Evolutionary conservation across 2,113 vertebrate genomes (phyloP), one percentile per base, ranked within the genome.

Genomic region (Aythya baeri): DNA sequence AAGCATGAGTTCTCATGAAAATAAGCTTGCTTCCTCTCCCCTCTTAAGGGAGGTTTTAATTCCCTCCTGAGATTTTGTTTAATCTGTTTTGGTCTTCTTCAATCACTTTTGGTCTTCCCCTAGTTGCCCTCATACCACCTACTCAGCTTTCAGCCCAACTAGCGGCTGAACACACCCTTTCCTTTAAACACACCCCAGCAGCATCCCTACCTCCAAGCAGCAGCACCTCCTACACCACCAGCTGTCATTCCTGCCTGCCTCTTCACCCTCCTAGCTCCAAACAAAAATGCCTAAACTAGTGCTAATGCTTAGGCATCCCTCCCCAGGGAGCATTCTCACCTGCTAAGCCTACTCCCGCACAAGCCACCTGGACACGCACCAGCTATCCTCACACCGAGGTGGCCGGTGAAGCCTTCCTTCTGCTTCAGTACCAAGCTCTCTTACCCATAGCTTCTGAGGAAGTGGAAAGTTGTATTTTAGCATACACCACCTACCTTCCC

Each of bases 361-460:
- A 83, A 26, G 12, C 21, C 57, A 59, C 10, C 5, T 3, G 46
- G 46, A 22, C 52, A 46, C 0, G 0, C 6, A 2, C 22, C 49
- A 63, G 55, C 61, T 41, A 43, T 2, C 22, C 54, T 87, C 88
- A 58, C 44, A 27, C 31, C 16, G 18, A 21, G 10, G n/a, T 6
- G 12, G 22, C 26, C 44, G 25, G 9, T 31, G 43, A 95, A 89
- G 78, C 26, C 20, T 8, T 57, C 57, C 72, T 76, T 84, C 72
- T 0, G 0, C 63, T 77, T 54, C 5, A n/a, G 6, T 26, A 32
- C 55, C 16, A 50, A 49, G 20, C 20, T 49, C 54, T 74, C 67
- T 76, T 50, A 76, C 62, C 17, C 10, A 0, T 4, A 38, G 0
- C 1, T 94, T 90, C 13, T 86, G 74, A 70, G 27, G 86, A 90